Percentiles rank a stretch among this genome's conserved stretches.
These are phyloP conservation scores for Ormyrus rosae DNA, from an alignment of 2,888 invertebrate genomes.

Conservation along the genomic window DNA sequence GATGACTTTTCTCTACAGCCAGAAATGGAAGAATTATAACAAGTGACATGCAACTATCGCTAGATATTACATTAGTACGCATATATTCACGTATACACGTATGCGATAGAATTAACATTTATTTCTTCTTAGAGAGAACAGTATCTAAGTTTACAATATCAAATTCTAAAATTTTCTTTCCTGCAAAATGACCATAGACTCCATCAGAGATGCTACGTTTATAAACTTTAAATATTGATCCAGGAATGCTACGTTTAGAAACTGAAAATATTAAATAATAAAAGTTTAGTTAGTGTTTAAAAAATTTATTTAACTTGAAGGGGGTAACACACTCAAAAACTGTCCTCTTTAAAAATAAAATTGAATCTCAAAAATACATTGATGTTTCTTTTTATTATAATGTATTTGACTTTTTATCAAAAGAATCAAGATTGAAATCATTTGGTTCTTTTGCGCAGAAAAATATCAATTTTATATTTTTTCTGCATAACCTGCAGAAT, in stretches of 20 bases:
- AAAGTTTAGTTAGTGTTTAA: too few species aligned
- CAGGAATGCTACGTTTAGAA: conserved; percentile 69
- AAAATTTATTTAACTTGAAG: too few species aligned
- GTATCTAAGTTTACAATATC: conserved; percentile 84
- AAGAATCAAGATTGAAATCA: too few species aligned
- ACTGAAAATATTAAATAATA: conserved; percentile 61
- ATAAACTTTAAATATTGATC: conserved; percentile 63
- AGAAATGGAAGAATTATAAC: conserved; percentile 56
- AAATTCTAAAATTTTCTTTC: conserved; percentile 84
- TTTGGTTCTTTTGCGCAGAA: too few species aligned
- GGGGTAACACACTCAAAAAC: too few species aligned
- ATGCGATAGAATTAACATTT: conserved; percentile 51
- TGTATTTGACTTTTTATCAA: too few species aligned
- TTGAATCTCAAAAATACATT: too few species aligned
- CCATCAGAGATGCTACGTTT: conserved; percentile 74
- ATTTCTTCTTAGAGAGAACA: conserved; percentile 68
- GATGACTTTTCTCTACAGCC: conserved; percentile 49
- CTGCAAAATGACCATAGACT: conserved; percentile 87
- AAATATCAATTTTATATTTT: conserved; percentile 19
- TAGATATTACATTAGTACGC: conserved; percentile 45
- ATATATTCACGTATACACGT: conserved; percentile 40
- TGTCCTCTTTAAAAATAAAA: too few species aligned
- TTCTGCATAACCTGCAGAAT: conserved; percentile 1
- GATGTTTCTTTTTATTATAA: too few species aligned
- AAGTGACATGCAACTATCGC: conserved; percentile 56